These are phyloP conservation scores for Cremastobaeus sp. DNA, from an alignment of 2,888 invertebrate genomes.

Conservation along the genomic window DNA sequence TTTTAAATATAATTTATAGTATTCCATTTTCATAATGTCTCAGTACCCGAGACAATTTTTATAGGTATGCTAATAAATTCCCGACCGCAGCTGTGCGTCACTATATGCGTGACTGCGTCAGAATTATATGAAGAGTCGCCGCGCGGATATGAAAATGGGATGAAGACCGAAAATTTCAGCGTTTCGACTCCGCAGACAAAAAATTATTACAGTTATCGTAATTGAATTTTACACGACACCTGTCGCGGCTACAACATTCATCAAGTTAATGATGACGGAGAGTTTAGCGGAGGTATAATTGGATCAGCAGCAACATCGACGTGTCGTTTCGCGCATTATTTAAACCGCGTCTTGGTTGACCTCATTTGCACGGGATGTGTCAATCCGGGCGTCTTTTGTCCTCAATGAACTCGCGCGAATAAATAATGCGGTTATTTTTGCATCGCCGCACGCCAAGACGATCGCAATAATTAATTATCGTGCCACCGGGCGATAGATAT, in stretches of 20 bases:
- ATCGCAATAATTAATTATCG: slow-evolving; percentile 60
- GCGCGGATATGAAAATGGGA: slow-evolving; percentile 57
- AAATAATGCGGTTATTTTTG: slow-evolving; percentile 57
- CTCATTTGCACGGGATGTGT: slow-evolving; percentile 37
- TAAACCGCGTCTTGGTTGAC: slow-evolving; percentile 25
- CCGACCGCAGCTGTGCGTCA: slow-evolving; percentile 72
- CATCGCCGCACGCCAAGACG: slow-evolving; percentile 53
- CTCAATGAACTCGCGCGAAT: slow-evolving; percentile 48
- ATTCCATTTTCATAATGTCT: slow-evolving; percentile 69
- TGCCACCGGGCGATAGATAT: slow-evolving; percentile 38
- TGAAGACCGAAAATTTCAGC: no score
- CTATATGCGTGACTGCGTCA: slow-evolving; percentile 75
- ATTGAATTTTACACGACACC: slow-evolving; percentile 33
- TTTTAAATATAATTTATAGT: slow-evolving; percentile 74
- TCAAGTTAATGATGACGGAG: slow-evolving; percentile 9
- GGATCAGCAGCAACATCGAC: slow-evolving; percentile 15
- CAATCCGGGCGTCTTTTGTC: slow-evolving; percentile 21
- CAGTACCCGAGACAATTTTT: slow-evolving; percentile 72
- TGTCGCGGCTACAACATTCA: slow-evolving; percentile 2
- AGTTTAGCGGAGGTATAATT: slow-evolving; percentile 40
- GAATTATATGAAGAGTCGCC: slow-evolving; percentile 75
- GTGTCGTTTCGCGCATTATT: slow-evolving; percentile 13
- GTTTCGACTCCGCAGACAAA: no score
- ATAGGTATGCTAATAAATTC: slow-evolving; percentile 77
- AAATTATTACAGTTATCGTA: no score